These are phyloP conservation scores for Lordiphosa stackelbergi DNA, from an alignment of 1,140 invertebrate species.

Conservation along the genomic window DNA sequence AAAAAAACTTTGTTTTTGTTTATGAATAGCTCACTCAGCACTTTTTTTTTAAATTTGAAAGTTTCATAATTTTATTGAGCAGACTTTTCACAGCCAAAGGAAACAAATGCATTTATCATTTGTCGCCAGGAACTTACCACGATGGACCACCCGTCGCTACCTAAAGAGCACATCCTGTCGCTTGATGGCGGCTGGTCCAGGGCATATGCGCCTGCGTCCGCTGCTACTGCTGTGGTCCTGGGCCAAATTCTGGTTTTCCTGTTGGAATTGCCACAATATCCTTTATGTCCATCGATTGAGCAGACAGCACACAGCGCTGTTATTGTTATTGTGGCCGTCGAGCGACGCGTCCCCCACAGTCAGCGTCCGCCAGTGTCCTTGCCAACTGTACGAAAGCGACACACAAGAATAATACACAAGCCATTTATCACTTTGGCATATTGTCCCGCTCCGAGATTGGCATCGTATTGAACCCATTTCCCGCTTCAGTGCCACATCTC, in stretches of 20 bases:
- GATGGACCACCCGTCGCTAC: conserved; percentile 63
- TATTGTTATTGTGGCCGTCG: conserved; percentile 17
- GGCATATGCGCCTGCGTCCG: conserved; percentile 25
- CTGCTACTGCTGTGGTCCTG: conserved; percentile 52
- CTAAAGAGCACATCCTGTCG: conserved; percentile 63
- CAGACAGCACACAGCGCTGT: conserved; percentile 15
- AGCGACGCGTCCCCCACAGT: conserved; percentile 34
- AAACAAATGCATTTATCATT: conserved; percentile 75
- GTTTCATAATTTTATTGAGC: conserved; percentile 8
- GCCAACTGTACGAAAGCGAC: conserved; percentile 44
- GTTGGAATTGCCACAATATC: conserved; percentile 73
- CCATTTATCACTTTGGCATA: conserved; percentile 77
- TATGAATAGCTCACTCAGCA: too few relatives aligned
- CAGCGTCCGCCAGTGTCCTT: conserved; percentile 20
- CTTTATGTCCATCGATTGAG: conserved; percentile 55
- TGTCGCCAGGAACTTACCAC: conserved; percentile 52
- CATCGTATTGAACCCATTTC: conserved; percentile 73
- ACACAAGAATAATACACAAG: conserved; percentile 61
- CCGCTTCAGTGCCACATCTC: conserved; percentile 67
- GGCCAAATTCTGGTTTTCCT: conserved; percentile 68
- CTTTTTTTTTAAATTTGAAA: conserved; percentile 31
- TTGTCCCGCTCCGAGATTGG: conserved; percentile 74
- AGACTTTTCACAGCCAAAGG: conserved; percentile 25
- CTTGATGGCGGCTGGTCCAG: conserved; percentile 32
- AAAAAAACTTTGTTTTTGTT: too few relatives aligned